Evolutionary conservation across 2,797 vertebrate species (phyloP), one percentile per base, ranked within the genome.

Genomic region (Pangasius djambal): DNA sequence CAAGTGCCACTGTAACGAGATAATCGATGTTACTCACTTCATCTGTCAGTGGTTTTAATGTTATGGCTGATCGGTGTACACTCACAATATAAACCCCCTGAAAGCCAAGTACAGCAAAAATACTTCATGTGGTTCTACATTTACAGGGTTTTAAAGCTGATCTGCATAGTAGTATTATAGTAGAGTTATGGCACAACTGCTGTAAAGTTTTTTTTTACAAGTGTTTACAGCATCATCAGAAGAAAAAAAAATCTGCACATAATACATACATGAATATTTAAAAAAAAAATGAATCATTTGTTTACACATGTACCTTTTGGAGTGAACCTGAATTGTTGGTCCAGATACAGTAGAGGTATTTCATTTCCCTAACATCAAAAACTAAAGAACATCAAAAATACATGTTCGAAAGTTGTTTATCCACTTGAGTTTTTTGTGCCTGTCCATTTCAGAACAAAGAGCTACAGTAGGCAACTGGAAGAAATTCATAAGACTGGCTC

Each of bases 361-460:
- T 34, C 16, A 37, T 81, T 1, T 81, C 52, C 7, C n/a, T 81
- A 10, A 0, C 78, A 57, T 22, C 3, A 37, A 22, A 28, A 61
- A 40, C 18, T 61, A 28, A 61, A 18, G n/a, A 81, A 81, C 52
- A 52, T 55, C 7, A 4, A 31, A 55, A 34, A 20, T 22, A 83
- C 59, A 63, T 83, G 37, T 83, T 37, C 44, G 81, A 63, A 61
- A 44, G 25, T 40, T 63, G 57, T 48, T 59, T 70, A 87, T 69
- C 70, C 57, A 22, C 9, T 48, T 50, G 31, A 16, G 15, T 85
- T 69, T 31, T 81, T 15, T 55, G 16, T 37, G 82, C 40, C 57
- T 78, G 37, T 85, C 18, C 22, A 44, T 88, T 85, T 69, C 34
- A 85, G 61, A 59, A 69, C 83, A 88, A 86, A 88, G 84, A 72